Evolutionary conservation across 2,113 vertebrate genomes (phyloP).

Genomic region (Gallinago media): DNA sequence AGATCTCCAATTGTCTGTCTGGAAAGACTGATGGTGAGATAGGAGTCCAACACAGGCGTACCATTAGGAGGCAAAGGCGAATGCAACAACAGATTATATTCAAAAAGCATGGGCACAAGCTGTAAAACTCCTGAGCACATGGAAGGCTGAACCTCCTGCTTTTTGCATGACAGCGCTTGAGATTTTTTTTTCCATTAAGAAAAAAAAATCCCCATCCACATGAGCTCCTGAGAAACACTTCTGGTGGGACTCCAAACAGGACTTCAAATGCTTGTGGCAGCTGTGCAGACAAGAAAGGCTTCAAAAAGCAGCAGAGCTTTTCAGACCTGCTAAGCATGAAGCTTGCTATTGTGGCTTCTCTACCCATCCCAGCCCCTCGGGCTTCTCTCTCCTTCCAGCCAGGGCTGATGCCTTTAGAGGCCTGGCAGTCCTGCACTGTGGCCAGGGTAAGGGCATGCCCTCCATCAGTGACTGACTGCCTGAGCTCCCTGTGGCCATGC

Average conservation of each 20-base stretch:
- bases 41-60: background rate
- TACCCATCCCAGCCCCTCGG: background rate
- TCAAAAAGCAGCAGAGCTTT: background rate
- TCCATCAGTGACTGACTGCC: rapidly evolving
- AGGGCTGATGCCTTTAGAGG: background rate
- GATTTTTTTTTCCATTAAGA: background rate
- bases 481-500: background rate
- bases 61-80: background rate
- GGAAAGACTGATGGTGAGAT: background rate
- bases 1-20: background rate
- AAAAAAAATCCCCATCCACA: background rate
- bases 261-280: background rate
- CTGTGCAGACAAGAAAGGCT: background rate
- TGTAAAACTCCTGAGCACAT: background rate
- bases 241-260: background rate
- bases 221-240: background rate
- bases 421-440: background rate
- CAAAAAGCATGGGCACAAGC: background rate
- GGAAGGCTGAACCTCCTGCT: background rate
- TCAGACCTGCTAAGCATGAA: background rate
- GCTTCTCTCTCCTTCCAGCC: background rate
- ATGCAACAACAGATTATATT: background rate
- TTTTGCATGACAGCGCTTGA: background rate
- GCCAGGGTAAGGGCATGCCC: background rate
- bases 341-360: background rate